Conservation (phyloP, 2,797 vertebrate species). For the Coendou prehensilis region DNA sequence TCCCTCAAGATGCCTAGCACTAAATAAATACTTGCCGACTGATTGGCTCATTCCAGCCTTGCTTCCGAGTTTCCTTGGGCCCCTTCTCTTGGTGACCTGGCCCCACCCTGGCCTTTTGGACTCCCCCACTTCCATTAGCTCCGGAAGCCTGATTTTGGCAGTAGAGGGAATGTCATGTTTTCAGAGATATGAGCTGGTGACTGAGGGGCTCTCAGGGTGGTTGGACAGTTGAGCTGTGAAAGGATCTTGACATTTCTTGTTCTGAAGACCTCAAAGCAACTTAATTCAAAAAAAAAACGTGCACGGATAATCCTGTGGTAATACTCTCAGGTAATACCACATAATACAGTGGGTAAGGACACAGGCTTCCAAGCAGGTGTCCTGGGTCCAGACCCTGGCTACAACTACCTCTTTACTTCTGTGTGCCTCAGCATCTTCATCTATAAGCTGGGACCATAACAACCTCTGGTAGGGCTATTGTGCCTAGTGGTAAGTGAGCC, state of each 20-base stretch:
- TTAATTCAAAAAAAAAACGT: not conserved
- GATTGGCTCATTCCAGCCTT: constrained; percentile 74
- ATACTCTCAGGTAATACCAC: not conserved
- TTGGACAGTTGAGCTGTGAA: not conserved
- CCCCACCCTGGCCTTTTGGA: constrained; percentile 56
- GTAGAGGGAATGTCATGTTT: constrained; percentile 31
- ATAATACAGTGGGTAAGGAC: not conserved
- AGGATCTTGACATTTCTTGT: constrained; percentile 14
- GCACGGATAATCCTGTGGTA: not conserved
- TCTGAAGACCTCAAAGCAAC: not conserved
- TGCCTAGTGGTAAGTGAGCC: not conserved
- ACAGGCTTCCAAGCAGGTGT: not conserved
- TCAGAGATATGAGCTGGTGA: constrained; percentile 66
- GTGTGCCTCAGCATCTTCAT: not conserved
- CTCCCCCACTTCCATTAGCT: constrained; percentile 35
- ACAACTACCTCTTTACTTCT: not conserved
- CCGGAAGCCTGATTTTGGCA: constrained; percentile 60
- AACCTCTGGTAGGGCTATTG: not conserved
- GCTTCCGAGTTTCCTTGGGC: constrained; percentile 80
- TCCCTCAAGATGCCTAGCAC: constrained; percentile 76
- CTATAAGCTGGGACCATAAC: not conserved
- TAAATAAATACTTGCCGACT: constrained; percentile 83
- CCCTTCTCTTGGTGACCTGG: constrained; percentile 36
- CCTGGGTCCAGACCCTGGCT: not conserved
- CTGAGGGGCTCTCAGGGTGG: constrained; percentile 34